These are phyloP conservation scores for Procambarus virginalis DNA, from an alignment of 1,140 invertebrate species.

Conservation along the genomic window DNA sequence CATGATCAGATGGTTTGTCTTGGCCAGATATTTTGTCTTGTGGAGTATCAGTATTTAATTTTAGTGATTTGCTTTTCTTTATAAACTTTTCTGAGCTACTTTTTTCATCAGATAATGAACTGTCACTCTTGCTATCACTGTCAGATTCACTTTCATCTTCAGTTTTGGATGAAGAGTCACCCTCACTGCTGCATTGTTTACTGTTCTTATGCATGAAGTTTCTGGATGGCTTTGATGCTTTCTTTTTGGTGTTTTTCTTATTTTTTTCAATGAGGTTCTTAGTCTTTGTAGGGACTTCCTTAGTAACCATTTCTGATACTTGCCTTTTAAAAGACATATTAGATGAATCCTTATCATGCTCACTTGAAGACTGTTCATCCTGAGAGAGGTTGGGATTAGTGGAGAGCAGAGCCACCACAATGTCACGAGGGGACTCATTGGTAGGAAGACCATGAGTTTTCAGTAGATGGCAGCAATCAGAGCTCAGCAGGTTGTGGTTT, in stretches of 20 bases:
- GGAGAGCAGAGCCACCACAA: neutral
- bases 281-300: neutral
- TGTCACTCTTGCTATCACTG: neutral
- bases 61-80: neutral
- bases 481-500: constrained; percentile 31
- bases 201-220: neutral
- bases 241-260: neutral
- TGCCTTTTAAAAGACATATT: neutral
- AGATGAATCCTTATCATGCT: no score
- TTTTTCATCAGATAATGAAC: neutral
- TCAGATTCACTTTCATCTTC: constrained; percentile 15
- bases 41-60: neutral
- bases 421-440: constrained; percentile 42
- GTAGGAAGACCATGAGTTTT: constrained; percentile 15
- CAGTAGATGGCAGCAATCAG: constrained; percentile 24
- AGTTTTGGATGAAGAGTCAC: neutral
- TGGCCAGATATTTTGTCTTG: neutral
- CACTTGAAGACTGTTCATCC: neutral
- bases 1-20: neutral
- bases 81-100: neutral
- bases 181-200: neutral
- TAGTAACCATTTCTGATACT: neutral
- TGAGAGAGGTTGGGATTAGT: constrained; percentile 11
- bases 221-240: neutral
- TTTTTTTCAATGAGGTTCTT: neutral